Base-by-base conservation (phyloP, 2,888 invertebrate genomes). In the Diarsia dahlii region DNA sequence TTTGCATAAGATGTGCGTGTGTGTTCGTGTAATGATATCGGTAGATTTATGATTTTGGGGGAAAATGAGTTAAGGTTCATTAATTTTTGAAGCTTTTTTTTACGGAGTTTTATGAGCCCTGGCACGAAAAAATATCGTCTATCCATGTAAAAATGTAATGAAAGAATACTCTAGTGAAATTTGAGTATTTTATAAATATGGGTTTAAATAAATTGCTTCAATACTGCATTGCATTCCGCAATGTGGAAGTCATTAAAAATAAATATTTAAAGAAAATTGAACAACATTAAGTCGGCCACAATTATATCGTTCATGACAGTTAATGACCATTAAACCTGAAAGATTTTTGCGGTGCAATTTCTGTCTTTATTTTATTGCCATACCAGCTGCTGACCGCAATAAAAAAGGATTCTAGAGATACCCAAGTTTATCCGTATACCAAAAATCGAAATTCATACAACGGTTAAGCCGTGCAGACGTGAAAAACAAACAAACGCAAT, bases 1-100 rank as follows among this genome's bases (percentile, higher is more conserved):
- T 88, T 87, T 88, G 78, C 87, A 88, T 87, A 88, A 83, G 82
- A 79, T 69, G 74, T 81, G 67, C 65, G 78, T 76, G 80, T 80
- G 72, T 28, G 75, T 69, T 52, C 70, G 13, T 68, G 23, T 78
- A 71, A 81, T 74, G 67, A 65, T 76, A 60, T 28, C 23, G 46
- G 46, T 65, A 77, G 71, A 77, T 74, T 77, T 74, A 82, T 85
- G 63, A 48, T 65, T 46, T 74, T 45, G 15, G 69, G 68, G 68
- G 60, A 46, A 23, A 67, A 62, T 73, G 63, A 73, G 39, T n/a
- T 71, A 60, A 13, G 20, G 58, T 69, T 78, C 50, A 63, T 66
- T 66, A 34, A 66, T 64, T 58, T 62, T 39, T 58, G 34, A 10
- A 20, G 13, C 9, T 9, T 39, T 60, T 60, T 80, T 64, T 52